Conservation (phyloP, 2,113 vertebrate species). For the Alethe diademata region DNA sequence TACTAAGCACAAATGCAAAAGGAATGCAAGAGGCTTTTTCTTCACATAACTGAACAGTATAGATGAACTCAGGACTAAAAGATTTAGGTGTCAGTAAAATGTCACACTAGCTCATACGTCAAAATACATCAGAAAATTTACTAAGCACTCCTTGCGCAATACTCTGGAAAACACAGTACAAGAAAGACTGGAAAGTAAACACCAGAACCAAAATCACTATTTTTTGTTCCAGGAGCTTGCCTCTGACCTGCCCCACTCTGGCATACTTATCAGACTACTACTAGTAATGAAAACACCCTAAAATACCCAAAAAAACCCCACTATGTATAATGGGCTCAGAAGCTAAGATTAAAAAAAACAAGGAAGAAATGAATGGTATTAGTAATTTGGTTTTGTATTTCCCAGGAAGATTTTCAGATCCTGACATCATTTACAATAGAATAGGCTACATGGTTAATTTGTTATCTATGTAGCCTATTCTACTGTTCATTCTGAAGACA, state of each 20-base stretch:
- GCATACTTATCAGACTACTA: not conserved
- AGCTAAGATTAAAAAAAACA: not conserved
- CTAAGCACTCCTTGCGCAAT: not conserved
- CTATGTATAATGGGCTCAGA: not conserved
- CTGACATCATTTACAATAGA: not conserved
- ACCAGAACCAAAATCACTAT: not conserved
- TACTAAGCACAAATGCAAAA: not conserved
- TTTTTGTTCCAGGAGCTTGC: not conserved
- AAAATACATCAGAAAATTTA: not conserved
- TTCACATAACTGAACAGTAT: not conserved
- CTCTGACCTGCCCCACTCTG: not conserved
- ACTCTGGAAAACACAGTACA: not conserved
- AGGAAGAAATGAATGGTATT: not conserved
- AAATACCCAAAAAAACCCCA: not conserved
- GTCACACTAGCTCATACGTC: not conserved
- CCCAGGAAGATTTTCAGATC: not conserved
- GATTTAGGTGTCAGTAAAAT: not conserved
- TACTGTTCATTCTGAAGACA: not conserved
- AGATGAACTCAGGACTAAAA: not conserved
- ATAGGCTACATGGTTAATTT: not conserved
- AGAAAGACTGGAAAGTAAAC: not conserved
- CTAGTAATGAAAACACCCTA: not conserved
- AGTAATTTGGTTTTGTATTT: not conserved
- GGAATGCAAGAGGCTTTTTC: not conserved
- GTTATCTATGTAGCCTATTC: not conserved